These are phyloP conservation scores for Polydrusus tereticollis DNA, from an alignment of 2,888 invertebrate genomes.

Conservation along the genomic window DNA sequence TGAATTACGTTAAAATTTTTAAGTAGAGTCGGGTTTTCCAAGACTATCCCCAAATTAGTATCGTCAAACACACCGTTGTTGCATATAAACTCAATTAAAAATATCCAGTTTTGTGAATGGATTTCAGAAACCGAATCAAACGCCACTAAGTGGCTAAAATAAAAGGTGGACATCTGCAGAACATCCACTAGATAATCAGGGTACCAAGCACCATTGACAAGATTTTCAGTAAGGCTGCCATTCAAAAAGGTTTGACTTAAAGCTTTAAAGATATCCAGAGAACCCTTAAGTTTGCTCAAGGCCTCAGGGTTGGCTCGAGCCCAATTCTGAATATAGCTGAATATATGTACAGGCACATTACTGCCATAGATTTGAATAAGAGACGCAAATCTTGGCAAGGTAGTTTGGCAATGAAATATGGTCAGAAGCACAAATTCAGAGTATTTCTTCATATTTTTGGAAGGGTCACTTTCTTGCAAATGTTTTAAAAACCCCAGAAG, in stretches of 20 bases:
- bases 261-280: constrained; percentile 51
- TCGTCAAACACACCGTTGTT: constrained; percentile 48
- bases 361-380: constrained; percentile 69
- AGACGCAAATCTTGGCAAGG: constrained; percentile 66
- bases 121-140: constrained; percentile 38
- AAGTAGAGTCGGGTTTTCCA: constrained; percentile 66
- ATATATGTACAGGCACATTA: constrained; percentile 62
- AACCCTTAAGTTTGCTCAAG: constrained; percentile 55
- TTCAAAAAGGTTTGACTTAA: constrained; percentile 55
- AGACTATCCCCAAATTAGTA: constrained; percentile 61
- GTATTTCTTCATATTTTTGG: constrained; percentile 64
- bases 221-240: constrained; percentile 47
- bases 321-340: constrained; percentile 71
- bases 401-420: constrained; percentile 74
- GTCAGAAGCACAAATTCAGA: constrained; percentile 68
- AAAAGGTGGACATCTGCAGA: constrained; percentile 56
- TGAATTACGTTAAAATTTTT: constrained; percentile 63
- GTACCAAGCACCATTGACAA: constrained; percentile 38
- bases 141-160: constrained; percentile 55
- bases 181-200: constrained; percentile 56
- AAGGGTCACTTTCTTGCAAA: constrained; percentile 54
- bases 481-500: constrained; percentile 65
- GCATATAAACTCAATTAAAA: constrained; percentile 52
- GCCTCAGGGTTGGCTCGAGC: constrained; percentile 52
- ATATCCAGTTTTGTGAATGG: constrained; percentile 52